These are phyloP conservation scores for Byasa hedistus DNA, from an alignment of 2,888 invertebrate species.

Conservation along the genomic window DNA sequence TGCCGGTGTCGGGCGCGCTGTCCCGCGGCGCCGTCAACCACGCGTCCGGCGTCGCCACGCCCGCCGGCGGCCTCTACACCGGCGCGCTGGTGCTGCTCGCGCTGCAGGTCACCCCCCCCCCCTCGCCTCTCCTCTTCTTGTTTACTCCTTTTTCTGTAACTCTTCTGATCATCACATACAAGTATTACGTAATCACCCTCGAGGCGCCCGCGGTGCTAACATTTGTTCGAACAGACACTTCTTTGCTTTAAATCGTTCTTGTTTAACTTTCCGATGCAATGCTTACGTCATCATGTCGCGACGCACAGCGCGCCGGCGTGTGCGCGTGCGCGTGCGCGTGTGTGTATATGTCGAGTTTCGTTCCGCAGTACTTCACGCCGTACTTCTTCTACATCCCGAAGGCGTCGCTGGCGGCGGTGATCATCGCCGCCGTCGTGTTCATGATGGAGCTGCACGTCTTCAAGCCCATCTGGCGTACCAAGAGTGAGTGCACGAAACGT, in stretches of 20 bases:
- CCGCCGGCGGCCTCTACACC: conserved; percentile 92
- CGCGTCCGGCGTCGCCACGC: conserved; percentile 93
- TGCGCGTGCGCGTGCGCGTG: no score
- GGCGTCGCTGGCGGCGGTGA: conserved; percentile 89
- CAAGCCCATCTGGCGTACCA: conserved; percentile 89
- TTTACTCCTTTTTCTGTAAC: no score
- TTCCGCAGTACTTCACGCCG: conserved; percentile 88
- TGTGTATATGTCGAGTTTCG: no score
- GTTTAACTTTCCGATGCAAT: no score
- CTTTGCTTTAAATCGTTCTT: no score
- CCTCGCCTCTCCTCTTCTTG: no score
- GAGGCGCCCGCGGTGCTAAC: no score
- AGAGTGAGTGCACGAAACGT: conserved; percentile 77
- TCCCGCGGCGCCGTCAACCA: conserved; percentile 96
- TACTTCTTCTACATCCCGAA: conserved; percentile 90
- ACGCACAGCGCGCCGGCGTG: no score
- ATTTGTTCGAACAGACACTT: no score
- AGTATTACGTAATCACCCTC: no score
- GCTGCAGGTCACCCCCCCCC: conserved; percentile 58
- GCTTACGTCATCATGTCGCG: no score
- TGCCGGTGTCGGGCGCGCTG: conserved; percentile 94
- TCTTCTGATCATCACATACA: no score
- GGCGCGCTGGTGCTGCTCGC: conserved; percentile 78
- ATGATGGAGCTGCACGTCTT: conserved; percentile 91
- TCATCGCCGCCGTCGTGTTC: conserved; percentile 91